These are phyloP conservation scores for Macroramphosus scolopax DNA, from an alignment of 2,797 vertebrate species.

Conservation along the genomic window DNA sequence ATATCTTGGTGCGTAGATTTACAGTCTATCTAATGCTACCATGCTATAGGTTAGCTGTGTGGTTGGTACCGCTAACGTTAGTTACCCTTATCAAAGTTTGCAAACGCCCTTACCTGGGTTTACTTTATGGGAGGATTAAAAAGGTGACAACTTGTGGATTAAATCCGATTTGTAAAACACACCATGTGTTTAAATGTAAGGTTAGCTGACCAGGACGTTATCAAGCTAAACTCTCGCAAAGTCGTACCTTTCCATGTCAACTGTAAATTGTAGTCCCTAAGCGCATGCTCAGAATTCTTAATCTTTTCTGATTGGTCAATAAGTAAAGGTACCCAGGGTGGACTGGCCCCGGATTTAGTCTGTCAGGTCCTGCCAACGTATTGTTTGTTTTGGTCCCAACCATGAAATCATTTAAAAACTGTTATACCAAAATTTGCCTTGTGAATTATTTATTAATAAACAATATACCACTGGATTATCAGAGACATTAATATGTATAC, in stretches of 20 bases:
- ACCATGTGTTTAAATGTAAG: conserved; percentile 11
- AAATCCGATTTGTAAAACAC: not conserved
- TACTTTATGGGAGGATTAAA: not conserved
- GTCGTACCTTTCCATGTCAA: conserved; percentile 28
- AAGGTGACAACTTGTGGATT: not conserved
- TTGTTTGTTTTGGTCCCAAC: too few species aligned
- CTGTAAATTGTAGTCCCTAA: not conserved
- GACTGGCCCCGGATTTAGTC: not conserved
- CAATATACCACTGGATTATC: not conserved
- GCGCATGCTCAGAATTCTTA: conserved; percentile 35
- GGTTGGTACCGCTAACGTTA: not conserved
- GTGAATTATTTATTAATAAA: too few species aligned
- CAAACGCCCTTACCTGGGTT: conserved; percentile 55
- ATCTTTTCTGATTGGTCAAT: conserved; percentile 35
- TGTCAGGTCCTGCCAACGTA: conserved; percentile 1
- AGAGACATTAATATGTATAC: not conserved
- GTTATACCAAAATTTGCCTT: too few species aligned
- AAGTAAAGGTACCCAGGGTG: not conserved
- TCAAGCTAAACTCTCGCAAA: conserved; percentile 30
- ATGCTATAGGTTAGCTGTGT: conserved; percentile 11
- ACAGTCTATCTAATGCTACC: not conserved
- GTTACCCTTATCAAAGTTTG: conserved; percentile 5
- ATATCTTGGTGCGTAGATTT: not conserved
- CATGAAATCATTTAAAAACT: too few species aligned
- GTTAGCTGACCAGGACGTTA: conserved; percentile 15